phyloP scores from a whole-genome alignment of 2,888 invertebrate genomes.

The Girardia tigrina region DNA sequence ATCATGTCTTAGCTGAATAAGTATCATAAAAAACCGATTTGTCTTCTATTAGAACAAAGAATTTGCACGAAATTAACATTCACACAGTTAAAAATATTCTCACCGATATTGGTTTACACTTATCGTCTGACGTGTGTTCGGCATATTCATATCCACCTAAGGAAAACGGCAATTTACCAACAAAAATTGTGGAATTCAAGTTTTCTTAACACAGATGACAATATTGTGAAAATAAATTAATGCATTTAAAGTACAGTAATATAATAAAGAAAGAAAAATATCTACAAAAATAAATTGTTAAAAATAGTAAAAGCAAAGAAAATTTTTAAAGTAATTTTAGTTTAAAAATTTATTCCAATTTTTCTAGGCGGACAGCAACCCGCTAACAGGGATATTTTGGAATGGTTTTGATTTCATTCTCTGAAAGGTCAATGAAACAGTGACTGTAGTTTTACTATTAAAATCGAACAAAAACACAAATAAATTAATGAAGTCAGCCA shows the following conservation, averaged over 20 bases:
- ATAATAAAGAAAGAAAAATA: neutral
- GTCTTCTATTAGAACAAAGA: too few species aligned
- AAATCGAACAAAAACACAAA: neutral
- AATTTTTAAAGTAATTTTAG: neutral
- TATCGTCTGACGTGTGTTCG: neutral
- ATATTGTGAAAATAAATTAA: neutral
- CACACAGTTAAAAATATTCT: too few species aligned
- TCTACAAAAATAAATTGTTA: neutral
- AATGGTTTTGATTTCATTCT: constrained; percentile 12
- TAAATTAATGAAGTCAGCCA: constrained; percentile 9
- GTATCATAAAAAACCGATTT: too few species aligned
- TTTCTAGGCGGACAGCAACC: neutral
- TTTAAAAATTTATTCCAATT: neutral
- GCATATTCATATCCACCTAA: neutral
- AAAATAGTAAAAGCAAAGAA: constrained; percentile 1
- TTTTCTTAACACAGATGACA: neutral
- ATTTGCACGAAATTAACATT: too few species aligned
- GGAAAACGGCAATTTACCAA: neutral
- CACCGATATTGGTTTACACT: neutral
- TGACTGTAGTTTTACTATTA: neutral
- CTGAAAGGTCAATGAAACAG: constrained; percentile 16
- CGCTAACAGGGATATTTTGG: neutral
- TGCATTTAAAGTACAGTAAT: neutral
- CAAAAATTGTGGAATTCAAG: neutral
- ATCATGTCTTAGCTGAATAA: too few species aligned